Evolutionary conservation across 2,888 invertebrate species (phyloP), one percentile per base, ranked within the genome.

Genomic region (Hyposoter didymator): DNA sequence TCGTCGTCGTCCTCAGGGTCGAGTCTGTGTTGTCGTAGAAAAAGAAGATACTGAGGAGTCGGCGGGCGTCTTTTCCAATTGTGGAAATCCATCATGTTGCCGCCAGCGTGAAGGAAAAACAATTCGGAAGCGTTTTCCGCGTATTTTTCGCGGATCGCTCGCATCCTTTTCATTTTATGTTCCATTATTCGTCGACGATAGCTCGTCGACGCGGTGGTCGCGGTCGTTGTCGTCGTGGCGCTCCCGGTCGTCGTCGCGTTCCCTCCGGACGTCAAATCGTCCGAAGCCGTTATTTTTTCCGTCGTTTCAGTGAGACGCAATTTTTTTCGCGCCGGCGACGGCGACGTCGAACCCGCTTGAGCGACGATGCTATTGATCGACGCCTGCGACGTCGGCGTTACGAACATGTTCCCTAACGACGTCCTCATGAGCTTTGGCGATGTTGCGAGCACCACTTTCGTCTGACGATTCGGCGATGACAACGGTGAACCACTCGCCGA

Each of bases 31-130:
- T 97, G 96, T 91, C 96, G 96, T 90, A 97, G 94, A 94, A 97
- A 98, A 78, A 96, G 95, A 85, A 96, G 92, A 92, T 97, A 96
- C 93, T 96, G 96, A 84, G 96, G 96, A 88, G 96, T 96, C 82
- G 97, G 96, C 88, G 97, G 97, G 90, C 97, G 95, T 94, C 97
- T 98, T 89, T 97, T 96, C 97, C 98, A 98, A 89, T 96, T 95
- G 89, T 96, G 96, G 94, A 97, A 97, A 94, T 99, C 98, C 96
- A 98, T 96, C 95, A 98, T 96, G 94, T 98, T 97, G 87, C 98
- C 97, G 90, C 97, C 97, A 90, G 96, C 96, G 94, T 98, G 97
- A 90, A 98, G 95, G 94, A 97, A 98, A 95, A 97, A 98, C 91
- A 97, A 95, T 95, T 98, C 98, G 90, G 97, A 96, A 90, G 97